These are phyloP conservation scores for Pampus argenteus DNA, from an alignment of 2,797 vertebrate genomes.

Conservation along the genomic window DNA sequence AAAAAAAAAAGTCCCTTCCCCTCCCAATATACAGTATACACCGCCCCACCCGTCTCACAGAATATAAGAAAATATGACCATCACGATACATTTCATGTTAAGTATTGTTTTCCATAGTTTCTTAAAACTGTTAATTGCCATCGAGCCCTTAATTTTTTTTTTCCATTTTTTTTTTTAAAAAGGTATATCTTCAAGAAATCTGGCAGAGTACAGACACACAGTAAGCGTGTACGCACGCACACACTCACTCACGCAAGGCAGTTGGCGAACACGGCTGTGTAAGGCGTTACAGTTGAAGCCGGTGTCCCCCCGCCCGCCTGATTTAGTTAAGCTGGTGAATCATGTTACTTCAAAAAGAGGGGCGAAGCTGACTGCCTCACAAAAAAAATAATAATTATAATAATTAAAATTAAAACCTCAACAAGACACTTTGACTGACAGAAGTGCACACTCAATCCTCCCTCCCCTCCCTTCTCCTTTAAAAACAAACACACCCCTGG, in stretches of 20 bases:
- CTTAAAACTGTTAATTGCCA: conserved; percentile 86
- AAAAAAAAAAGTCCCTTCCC: conserved; percentile 58
- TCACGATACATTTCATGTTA: conserved; percentile 84
- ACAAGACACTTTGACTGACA: conserved; percentile 78
- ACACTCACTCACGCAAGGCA: conserved; percentile 77
- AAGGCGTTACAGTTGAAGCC: conserved; percentile 84
- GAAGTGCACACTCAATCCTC: conserved; percentile 64
- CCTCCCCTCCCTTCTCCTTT: conserved; percentile 46
- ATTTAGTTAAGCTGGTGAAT: conserved; percentile 87
- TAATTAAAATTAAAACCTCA: conserved; percentile 61
- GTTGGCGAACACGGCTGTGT: conserved; percentile 81
- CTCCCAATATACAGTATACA: conserved; percentile 75
- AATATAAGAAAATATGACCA: conserved; percentile 86
- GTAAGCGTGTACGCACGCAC: conserved; percentile 61
- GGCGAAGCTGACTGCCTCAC: conserved; percentile 79
- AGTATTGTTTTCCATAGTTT: conserved; percentile 83
- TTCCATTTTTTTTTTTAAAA: conserved; percentile 65
- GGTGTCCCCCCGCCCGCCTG: conserved; percentile 73
- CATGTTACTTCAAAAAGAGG: conserved; percentile 75
- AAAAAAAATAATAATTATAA: conserved; percentile 29
- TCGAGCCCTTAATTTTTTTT: conserved; percentile 85
- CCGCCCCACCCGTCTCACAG: conserved; percentile 73
- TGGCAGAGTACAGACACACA: conserved; percentile 76
- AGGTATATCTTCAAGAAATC: conserved; percentile 83
- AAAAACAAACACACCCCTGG: conserved; percentile 65